Base-by-base conservation (phyloP, 1,140 invertebrate species). In the Zaprionus africanus region DNA sequence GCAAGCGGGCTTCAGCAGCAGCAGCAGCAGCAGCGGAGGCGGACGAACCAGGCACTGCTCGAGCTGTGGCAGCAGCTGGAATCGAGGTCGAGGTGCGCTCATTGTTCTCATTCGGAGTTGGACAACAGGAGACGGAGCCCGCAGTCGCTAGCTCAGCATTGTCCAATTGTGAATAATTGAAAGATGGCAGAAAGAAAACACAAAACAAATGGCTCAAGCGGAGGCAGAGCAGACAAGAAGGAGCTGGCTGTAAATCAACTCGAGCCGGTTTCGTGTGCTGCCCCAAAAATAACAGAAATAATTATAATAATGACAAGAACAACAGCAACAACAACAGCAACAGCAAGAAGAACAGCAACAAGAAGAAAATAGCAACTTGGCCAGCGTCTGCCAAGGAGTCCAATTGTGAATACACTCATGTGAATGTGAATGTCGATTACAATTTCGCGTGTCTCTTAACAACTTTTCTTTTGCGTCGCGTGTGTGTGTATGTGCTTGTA, bases 111-210 rank as follows among this genome's bases (percentile, higher is more conserved):
- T 77, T 82, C 72, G 78, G 51, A 61, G 69, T 74, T 46, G 17
- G 64, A 61, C 71, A 61, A 57, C 36, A 38, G 36, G 12, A 38
- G 36, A 15, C 38, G 38, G 38, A 28, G 26, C 31, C 62, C 43
- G 31, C 54, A n/a, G 66, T 36, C 63, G 59, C 59, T 58, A 81
- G 31, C 9, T 41, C 36, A 59, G 72, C 78, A 76, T 86, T 81
- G 82, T 72, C 76, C 83, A 83, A 80, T 80, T 88, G 80, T 87
- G 84, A 63, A 82, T 78, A 77, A 74, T 79, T 79, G 61, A 86
- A 85, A 59, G 56, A 59, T 46, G 56, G n/a, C 49, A 22, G 43
- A 65, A 38, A 63, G 61, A 62, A 38, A n/a, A n/a, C n/a, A 34
- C 17, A 59, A 36, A 51, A 36, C 17, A 22, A 66, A 51, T 51